Evolutionary conservation across 2,113 vertebrate genomes (phyloP), one percentile per base, ranked within the genome.

Genomic region (Scophthalmus maximus): DNA sequence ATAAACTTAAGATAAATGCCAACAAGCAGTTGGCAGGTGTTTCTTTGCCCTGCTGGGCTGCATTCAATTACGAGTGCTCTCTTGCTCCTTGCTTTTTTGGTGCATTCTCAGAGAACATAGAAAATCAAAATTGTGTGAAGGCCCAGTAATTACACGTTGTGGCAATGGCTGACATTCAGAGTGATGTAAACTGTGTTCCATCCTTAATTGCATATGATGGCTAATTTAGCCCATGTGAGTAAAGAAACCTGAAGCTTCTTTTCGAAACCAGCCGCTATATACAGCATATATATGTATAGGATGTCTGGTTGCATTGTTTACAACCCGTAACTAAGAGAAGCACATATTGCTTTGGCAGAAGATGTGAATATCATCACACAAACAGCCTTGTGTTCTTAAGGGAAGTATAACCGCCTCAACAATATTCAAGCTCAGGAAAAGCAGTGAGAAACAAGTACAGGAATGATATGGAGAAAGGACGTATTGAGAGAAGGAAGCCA

Each of bases 91-190:
- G 72, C 47, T 77, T 71, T 83, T 85, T 79, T 67, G 64, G 27
- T 76, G 49, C 36, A 32, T 77, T 82, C 56, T 61, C 5, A 0
- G 58, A 75, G 61, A 78, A 82, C 73, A 50, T 81, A 69, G 32
- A 74, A 81, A 68, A 77, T 42, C n/a, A n/a, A 3, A 69, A 53
- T 79, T 73, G 70, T 82, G 68, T 76, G 70, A 78, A 84, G 46
- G 63, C 68, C 47, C 74, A n/a, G 49, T 88, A 89, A 89, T 89
- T 78, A 87, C 73, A 83, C 87, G 81, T 86, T 76, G 25, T 76
- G 64, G 68, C 78, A 79, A 68, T 60, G 3, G 23, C 56, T 79
- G 70, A 76, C 82, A 77, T 72, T 71, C 64, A 68, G 60, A 79
- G 60, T 83, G 87, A 86, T 84, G 79, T 79, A 89, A 89, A 87